Evolutionary conservation across 2,797 vertebrate genomes (phyloP), one percentile per base, ranked within the genome.

Genomic region (Micromesistius poutassou): DNA sequence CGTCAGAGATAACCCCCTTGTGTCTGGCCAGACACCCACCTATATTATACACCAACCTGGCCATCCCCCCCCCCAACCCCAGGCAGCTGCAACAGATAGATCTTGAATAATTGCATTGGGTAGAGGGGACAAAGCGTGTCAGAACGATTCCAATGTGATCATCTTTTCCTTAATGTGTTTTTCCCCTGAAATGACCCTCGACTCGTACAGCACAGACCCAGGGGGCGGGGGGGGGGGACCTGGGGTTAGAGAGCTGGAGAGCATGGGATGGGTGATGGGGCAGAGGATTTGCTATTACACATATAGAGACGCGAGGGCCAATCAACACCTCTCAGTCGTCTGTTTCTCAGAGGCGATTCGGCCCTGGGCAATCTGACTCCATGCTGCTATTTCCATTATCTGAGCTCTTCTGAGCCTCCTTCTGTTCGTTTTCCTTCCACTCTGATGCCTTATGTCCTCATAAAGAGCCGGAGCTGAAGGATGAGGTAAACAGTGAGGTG

Each of bases 51-150:
- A 42, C 40, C 10, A 16, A 16, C 16, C 10, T 62, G 55, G 73
- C 13, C 6, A 46, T 35, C 33, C 19, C 30, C 31, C 74, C 50
- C 50, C 50, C 22, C 4, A 7, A 7, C 7, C 33, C 35, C 25
- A 0, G 71, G 76, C 62, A 25, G n/a, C 72, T 78, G 22, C 28
- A 70, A 78, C 28, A 22, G 22, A 9, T 73, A 14, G 46, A 28
- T 35, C 28, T 30, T 5, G 22, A 74, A 28, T 79, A 42, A 79
- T 83, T 72, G 72, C 35, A 12, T 46, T 46, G 71, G 40, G 7
- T 13, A 66, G 73, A 19, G 30, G 8, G 19, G 19, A 1, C 6
- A n/a, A 5, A 22, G n/a, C 38, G 28, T 30, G 75, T 35, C 36
- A 22, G 7, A 71, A 35, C 4, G 0, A 30, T 70, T 7, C 35